Base-by-base conservation (phyloP, 2,888 invertebrate species). In the Smittia aterrima region DNA sequence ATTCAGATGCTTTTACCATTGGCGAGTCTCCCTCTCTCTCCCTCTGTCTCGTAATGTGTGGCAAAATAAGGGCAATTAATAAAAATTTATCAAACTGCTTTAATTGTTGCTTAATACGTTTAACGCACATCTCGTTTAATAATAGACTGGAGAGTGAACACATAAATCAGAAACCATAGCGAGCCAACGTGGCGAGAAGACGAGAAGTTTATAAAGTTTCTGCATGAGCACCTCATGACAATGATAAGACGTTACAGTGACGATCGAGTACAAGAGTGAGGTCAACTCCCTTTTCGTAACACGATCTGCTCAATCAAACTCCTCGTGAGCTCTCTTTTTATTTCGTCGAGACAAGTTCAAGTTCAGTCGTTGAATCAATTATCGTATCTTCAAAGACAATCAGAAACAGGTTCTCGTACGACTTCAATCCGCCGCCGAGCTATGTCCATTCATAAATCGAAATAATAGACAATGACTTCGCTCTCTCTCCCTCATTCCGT, bases 111-210 rank as follows among this genome's bases (percentile, higher is more conserved):
- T 72, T 72, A 72, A 72, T 72, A 62, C 24, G 25, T 64, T 64
- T 58, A 18, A 9, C 11, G n/a, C 22, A 70, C 27, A 70, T 53
- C 27, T 70, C 62, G 16, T 62, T 24, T 72, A 62, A 72, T 72
- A 72, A 72, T 62, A 72, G 40, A 62, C 24, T 58, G 54, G 58
- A 38, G 32, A 32, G 72, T 38, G 64, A 64, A 64, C n/a, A 64
- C n/a, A 62, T 72, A 62, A 72, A 62, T 72, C 72, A 72, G 72
- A 72, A 72, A 72, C 72, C 72, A 72, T 72, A 62, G 40, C 72
- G 72, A 72, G 62, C 72, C 64, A 64, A 6, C 64, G 7, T 22
- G 58, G 58, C 58, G 58, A 58, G 47, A 47, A 47, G 47, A 47
- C 13, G 16, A 11, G n/a, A 58, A 58, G 47, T 47, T 47, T 47